Conservation (phyloP, 1,140 invertebrate species). For the Plectrocnemia conspersa region DNA sequence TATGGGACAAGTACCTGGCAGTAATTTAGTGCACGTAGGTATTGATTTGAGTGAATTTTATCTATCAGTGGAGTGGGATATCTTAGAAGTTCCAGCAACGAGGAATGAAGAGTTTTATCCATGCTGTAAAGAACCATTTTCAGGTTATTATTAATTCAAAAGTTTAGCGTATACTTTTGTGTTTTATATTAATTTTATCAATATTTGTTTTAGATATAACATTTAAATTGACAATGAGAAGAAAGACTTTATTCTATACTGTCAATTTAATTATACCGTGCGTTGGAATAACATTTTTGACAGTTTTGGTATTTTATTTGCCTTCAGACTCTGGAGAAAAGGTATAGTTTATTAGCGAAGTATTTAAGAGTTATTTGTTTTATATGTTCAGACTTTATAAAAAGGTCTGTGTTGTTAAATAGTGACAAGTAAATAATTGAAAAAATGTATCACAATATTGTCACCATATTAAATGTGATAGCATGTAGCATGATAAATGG, state of each 20-base stretch:
- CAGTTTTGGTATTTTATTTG: conserved; percentile 92
- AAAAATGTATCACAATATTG: conserved; percentile 23
- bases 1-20: conserved; percentile 66
- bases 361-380: neutral
- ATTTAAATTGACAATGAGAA: conserved; percentile 90
- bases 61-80: conserved; percentile 93
- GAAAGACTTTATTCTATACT: conserved; percentile 89
- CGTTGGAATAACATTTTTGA: conserved; percentile 88
- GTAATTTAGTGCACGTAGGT: conserved; percentile 73
- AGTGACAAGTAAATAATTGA: neutral
- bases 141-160: conserved; percentile 53
- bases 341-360: conserved; percentile 49
- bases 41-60: conserved; percentile 90
- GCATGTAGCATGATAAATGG: conserved; percentile 26
- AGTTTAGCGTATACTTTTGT: neutral
- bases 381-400: neutral
- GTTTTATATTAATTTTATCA: neutral
- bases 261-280: conserved; percentile 88
- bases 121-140: conserved; percentile 75
- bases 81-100: conserved; percentile 79
- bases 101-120: conserved; percentile 92
- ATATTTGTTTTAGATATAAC: conserved; percentile 73
- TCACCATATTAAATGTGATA: conserved; percentile 24
- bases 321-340: conserved; percentile 95
- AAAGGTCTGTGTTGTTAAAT: neutral